These are phyloP conservation scores for Ciconia stormi DNA, from an alignment of 2,113 vertebrate genomes.

Conservation along the genomic window DNA sequence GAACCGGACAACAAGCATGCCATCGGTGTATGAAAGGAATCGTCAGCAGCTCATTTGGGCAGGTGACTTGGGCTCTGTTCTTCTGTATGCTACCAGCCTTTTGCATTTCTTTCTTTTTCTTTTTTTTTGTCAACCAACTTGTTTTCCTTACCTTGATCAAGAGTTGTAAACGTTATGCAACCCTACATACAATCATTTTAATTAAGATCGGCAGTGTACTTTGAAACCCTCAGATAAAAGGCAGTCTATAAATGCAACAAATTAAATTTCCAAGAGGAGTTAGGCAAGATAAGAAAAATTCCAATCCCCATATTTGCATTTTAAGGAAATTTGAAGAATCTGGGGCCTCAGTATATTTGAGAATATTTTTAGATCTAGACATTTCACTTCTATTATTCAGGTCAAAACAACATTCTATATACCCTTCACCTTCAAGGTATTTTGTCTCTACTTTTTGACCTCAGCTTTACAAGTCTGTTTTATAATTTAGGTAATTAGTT, in stretches of 20 bases:
- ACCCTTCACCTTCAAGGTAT: neutral
- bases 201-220: neutral
- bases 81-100: neutral
- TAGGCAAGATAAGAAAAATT: neutral
- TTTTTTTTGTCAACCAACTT: neutral
- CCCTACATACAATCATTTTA: neutral
- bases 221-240: neutral
- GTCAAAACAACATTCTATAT: neutral
- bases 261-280: neutral
- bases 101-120: no score
- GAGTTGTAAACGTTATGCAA: neutral
- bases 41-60: accelerated
- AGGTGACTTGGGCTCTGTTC: neutral
- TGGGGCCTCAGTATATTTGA: neutral
- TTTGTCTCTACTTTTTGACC: neutral
- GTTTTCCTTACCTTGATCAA: neutral
- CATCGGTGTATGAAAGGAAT: accelerated
- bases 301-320: neutral
- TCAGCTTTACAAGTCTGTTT: neutral
- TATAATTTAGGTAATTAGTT: neutral
- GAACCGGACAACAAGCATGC: neutral
- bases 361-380: neutral
- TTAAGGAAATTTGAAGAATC: neutral
- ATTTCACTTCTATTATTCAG: neutral
- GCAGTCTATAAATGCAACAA: neutral